phyloP scores from a whole-genome alignment of 1,140 invertebrate genomes.

The Ceratitis capitata region DNA sequence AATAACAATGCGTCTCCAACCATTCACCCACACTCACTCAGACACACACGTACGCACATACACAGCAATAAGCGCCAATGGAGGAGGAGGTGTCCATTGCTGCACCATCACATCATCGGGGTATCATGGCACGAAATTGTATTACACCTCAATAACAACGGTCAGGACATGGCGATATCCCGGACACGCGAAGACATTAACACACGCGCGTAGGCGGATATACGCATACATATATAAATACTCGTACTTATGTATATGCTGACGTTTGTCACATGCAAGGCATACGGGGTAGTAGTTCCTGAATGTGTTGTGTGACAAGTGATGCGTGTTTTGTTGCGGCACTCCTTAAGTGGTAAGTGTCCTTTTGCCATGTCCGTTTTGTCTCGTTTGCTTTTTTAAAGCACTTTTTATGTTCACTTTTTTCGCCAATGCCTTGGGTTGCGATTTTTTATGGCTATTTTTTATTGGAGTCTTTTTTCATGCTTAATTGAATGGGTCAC shows the following conservation, averaged over 20 bases:
- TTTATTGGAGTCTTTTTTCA: constrained; percentile 47
- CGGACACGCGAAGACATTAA: constrained; percentile 5
- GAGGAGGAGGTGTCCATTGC: neutral
- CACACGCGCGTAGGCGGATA: neutral
- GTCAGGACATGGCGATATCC: constrained; percentile 59
- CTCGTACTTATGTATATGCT: neutral
- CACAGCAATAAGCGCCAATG: neutral
- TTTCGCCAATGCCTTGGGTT: neutral
- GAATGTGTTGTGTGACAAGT: constrained; percentile 65
- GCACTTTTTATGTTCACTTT: constrained; percentile 48
- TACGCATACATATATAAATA: constrained; percentile 41
- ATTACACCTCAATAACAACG: constrained; percentile 66
- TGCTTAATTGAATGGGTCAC: constrained; percentile 65
- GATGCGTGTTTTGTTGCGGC: constrained; percentile 65
- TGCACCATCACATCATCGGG: constrained; percentile 23
- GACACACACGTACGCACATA: neutral
- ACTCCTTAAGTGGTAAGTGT: constrained; percentile 63
- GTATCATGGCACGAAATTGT: constrained; percentile 59
- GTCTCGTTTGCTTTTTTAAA: constrained; percentile 38
- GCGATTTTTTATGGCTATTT: neutral
- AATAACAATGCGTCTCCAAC: constrained; percentile 5
- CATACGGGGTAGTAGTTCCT: neutral
- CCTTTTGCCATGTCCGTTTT: constrained; percentile 47
- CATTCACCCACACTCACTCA: neutral
- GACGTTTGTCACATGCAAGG: neutral